These are phyloP conservation scores for Kryptolebias ocellatus DNA, from an alignment of 2,797 vertebrate genomes.

Conservation along the genomic window DNA sequence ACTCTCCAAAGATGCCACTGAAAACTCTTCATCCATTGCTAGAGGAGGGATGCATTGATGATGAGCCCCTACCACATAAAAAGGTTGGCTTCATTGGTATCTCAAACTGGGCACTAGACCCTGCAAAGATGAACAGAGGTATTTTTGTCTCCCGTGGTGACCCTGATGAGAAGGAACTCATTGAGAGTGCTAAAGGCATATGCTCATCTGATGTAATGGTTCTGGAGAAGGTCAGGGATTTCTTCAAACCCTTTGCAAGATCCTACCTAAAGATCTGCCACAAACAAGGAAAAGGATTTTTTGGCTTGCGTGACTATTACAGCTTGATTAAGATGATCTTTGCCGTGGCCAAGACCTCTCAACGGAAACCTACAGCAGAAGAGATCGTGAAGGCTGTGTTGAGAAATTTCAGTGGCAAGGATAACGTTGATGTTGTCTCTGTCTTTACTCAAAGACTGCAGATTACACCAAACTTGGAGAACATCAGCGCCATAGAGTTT, in stretches of 20 bases:
- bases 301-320: conserved; percentile 96
- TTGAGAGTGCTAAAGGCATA: conserved; percentile 90
- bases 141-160: conserved; percentile 94
- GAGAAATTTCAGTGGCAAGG: conserved; percentile 94
- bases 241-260: conserved; percentile 86
- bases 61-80: conserved; percentile 90
- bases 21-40: conserved; percentile 95
- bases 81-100: conserved; percentile 97
- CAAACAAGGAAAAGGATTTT: conserved; percentile 90
- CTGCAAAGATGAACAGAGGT: conserved; percentile 98
- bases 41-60: conserved; percentile 96
- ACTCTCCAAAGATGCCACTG: conserved; percentile 96
- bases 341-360: conserved; percentile 79
- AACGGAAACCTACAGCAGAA: conserved; percentile 71
- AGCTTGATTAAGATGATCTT: conserved; percentile 98
- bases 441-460: conserved; percentile 80
- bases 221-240: conserved; percentile 83
- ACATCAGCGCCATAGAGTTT: conserved; percentile 85
- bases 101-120: conserved; percentile 98
- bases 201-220: conserved; percentile 87
- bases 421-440: conserved; percentile 81
- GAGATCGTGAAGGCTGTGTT: conserved; percentile 86
- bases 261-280: conserved; percentile 86
- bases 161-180: conserved; percentile 86
- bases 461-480: conserved; percentile 68